Evolutionary conservation across 2,888 invertebrate species (phyloP), one percentile per base, ranked within the genome.

Genomic region (Patella depressa): DNA sequence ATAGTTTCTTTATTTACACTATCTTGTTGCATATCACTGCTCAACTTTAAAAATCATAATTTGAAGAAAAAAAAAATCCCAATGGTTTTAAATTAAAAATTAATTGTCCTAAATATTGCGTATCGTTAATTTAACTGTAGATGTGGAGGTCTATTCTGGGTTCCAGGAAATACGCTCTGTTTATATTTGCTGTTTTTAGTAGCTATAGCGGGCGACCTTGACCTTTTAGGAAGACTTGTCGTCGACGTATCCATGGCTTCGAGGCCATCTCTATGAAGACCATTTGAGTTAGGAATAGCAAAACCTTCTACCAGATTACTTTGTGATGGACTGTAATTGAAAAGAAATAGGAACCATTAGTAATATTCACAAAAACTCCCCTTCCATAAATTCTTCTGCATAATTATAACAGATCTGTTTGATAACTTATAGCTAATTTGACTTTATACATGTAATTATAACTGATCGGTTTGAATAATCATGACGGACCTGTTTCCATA

Each of bases 201-300:
- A 65, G 85, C 86, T 72, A 88, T 88, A 53, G 87, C 87, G 7
- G 88, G 85, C 69, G 88, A 85, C 71, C 85, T 84, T 34, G 86
- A 84, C 76, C 85, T 82, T 75, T 85, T 84, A n/a, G 85, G 85
- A 74, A 85, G 83, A 80, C 79, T 78, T 19, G 83, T 78, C 53
- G 83, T 80, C n/a, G 87, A 84, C 12, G 87, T 87, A 82, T 89
- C 89, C 90, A 89, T 90, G 77, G 86, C 89, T 77, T 88, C 88
- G 57, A 80, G 80, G 9, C 83, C 86, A 11, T 84, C 84, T 45
- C 59, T 53, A 75, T 77, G 65, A 34, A 79, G 70, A 45, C 79
- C 79, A 54, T 77, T 74, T 24, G 79, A 74, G 12, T 71, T 70
- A 65, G 76, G 72, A 71, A 86, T 80, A 11, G 81, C 79, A 76